Evolutionary conservation across 2,797 vertebrate species (phyloP).

Genomic region (Epinephelus malabaricus): DNA sequence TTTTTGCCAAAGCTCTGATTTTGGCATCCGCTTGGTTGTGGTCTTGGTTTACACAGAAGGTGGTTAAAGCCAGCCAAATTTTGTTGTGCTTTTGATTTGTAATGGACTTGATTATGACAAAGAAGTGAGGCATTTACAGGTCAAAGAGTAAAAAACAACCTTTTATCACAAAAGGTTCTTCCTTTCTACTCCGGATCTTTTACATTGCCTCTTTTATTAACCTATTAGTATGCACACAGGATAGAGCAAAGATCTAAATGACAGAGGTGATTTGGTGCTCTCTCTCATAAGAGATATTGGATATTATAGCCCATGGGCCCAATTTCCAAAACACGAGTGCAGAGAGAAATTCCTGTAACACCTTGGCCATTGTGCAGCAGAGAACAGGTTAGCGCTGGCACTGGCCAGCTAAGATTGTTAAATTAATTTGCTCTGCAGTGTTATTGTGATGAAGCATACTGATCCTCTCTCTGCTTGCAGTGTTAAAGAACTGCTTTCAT

Average conservation of each 20-base stretch:
- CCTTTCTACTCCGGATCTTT: not conserved
- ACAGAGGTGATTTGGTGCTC: slow-evolving; percentile 2
- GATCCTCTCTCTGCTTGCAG: not conserved
- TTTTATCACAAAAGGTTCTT: not conserved
- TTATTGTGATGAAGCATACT: not conserved
- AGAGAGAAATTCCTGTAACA: slow-evolving; percentile 5
- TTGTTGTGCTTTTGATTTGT: not conserved
- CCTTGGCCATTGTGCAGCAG: slow-evolving; percentile 1
- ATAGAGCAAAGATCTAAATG: slow-evolving; percentile 8
- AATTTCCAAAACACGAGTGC: not conserved
- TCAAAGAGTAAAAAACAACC: not conserved
- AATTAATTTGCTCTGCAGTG: not conserved
- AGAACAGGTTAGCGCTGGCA: not conserved
- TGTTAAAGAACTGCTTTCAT: not conserved
- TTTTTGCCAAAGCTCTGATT: not conserved
- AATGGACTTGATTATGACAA: not conserved
- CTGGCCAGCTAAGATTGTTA: not conserved
- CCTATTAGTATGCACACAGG: not conserved
- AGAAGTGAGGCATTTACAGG: not conserved
- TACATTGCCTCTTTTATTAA: slow-evolving; percentile 7
- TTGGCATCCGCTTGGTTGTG: not conserved
- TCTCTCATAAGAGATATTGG: slow-evolving; percentile 12
- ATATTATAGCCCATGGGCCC: slow-evolving; percentile 17
- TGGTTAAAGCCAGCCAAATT: not conserved
- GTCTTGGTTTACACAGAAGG: not conserved